Base-by-base conservation (phyloP, 1,140 invertebrate species). In the Luehdorfia chinensis region DNA sequence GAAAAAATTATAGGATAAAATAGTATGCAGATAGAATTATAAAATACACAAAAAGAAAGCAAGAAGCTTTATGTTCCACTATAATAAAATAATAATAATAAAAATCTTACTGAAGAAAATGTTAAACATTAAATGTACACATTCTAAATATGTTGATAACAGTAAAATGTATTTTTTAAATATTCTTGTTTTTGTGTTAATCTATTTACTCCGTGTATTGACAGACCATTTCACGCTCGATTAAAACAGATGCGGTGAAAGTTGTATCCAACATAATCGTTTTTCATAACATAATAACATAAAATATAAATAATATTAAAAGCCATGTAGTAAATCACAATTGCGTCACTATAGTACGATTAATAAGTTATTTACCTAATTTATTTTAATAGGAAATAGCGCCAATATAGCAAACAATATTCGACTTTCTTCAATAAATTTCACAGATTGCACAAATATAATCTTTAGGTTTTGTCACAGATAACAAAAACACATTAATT, bases 171-270 rank as follows among this genome's bases (percentile, higher is more conserved):
- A n/a, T n/a, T n/a, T n/a, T n/a, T n/a, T n/a, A n/a, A n/a, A n/a
- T n/a, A n/a, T n/a, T n/a, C n/a, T n/a, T n/a, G n/a, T n/a, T n/a
- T n/a, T n/a, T n/a, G n/a, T n/a, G n/a, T n/a, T n/a, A 43, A 16
- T 15, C 15, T 43, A 19, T 27, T 43, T 23, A 27, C 4, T 28
- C 13, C 2, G 25, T 15, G 21, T 43, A 16, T 43, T 28, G 39
- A 43, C 27, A 43, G 39, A 43, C n/a, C 37, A 41, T 27, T 28
- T 43, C 25, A 28, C 27, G 25, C 27, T 30, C 21, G 6, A 39
- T 41, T 28, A 43, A 30, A 37, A 37, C 25, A 50, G 48, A 55
- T 58, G 45, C 51, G 37, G 51, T 58, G 59, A 58, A 62, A 62
- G 59, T 62, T 58, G 51, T 21, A 30, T 57, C 14, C 15, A 21